A percentile compares a stretch with the other conserved stretches of the same genome.
Evolutionary conservation across 53 echinoderm and acorn worm species (phyloP).

Genomic region (Arbacia lixula): DNA sequence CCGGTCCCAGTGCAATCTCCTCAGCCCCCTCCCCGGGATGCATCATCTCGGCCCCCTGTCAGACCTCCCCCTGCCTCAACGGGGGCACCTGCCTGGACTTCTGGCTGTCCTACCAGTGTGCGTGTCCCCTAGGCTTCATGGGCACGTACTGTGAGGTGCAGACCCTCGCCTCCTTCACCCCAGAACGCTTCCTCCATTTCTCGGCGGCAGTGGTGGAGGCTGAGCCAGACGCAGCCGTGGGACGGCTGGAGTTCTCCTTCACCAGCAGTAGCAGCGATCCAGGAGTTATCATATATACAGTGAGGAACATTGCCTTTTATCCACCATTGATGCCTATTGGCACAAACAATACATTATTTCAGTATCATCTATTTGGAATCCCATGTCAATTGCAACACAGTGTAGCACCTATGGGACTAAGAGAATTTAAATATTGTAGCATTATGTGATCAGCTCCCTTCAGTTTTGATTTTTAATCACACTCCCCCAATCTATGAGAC

Average conservation of each 20-base stretch:
- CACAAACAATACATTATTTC: no score
- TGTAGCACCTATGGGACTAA: no score
- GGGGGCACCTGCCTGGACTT: constrained; percentile 78
- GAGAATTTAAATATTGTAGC: no score
- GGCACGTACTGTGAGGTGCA: constrained; percentile 80
- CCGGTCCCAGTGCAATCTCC: constrained; percentile 7
- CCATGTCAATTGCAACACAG: no score
- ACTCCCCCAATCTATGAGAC: no score
- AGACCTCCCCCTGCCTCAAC: constrained; percentile 77
- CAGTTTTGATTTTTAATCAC: no score
- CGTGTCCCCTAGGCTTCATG: constrained; percentile 78
- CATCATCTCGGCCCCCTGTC: constrained; percentile 68
- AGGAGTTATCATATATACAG: constrained; percentile 92
- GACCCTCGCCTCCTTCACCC: constrained; percentile 84
- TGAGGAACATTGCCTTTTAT: no score
- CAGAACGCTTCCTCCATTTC: constrained; percentile 82
- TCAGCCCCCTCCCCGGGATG: constrained; percentile 79
- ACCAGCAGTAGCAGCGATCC: constrained; percentile 67
- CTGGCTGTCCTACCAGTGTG: constrained; percentile 84
- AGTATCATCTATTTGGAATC: no score
- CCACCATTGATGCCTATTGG: no score
- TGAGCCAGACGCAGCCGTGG: constrained; percentile 39
- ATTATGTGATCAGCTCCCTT: no score
- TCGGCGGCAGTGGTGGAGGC: constrained; percentile 26
- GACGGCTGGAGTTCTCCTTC: constrained; percentile 75